Evolutionary conservation across 2,113 vertebrate species (phyloP), one percentile per base, ranked within the genome.

Genomic region (Clinocottus analis): DNA sequence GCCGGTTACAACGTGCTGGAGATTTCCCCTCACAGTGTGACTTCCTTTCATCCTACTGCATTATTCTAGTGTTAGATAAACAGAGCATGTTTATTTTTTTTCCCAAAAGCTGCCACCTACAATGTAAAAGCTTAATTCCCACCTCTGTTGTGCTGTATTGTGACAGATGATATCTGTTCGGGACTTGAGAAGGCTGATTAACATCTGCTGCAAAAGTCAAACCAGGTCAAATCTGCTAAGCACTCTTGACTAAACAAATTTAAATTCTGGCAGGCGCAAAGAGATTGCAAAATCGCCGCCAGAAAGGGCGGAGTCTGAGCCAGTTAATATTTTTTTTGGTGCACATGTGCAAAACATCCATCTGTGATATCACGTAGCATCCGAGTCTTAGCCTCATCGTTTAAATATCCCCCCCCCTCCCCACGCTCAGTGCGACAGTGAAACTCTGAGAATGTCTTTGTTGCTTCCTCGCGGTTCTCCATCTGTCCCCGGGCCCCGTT

Each of bases 401-500:
- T 69, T 67, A 27, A 14, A 37, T 72, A 64, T 63, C 66, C 56
- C 55, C 85, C 17, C 7, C 10, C 8, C 69, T 58, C 55, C 85
- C 17, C 12, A 7, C 8, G 23, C 71, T 61, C 12, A 49, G 29
- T 67, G 65, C n/a, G 13, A 58, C 71, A 65, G 53, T 71, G 61
- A 56, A 83, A 77, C 69, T 77, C 31, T 1, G 41, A 84, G 79
- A 71, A 71, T 16, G 63, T 63, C 77, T 85, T 82, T 88, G 71
- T 86, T 91, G 75, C 63, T 8, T 81, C 71, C 62, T 75, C 70
- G 70, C 85, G 63, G 73, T 90, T 90, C 87, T 91, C 86, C 85
- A 80, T 89, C 84, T 91, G 87, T 91, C 85, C 87, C 87, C 37
- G 75, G 85, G 87, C 84, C 72, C 89, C 81, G 80, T 75, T 89